These are phyloP conservation scores for Premnoplex brunnescens DNA, from an alignment of 2,797 vertebrate species.

Conservation along the genomic window DNA sequence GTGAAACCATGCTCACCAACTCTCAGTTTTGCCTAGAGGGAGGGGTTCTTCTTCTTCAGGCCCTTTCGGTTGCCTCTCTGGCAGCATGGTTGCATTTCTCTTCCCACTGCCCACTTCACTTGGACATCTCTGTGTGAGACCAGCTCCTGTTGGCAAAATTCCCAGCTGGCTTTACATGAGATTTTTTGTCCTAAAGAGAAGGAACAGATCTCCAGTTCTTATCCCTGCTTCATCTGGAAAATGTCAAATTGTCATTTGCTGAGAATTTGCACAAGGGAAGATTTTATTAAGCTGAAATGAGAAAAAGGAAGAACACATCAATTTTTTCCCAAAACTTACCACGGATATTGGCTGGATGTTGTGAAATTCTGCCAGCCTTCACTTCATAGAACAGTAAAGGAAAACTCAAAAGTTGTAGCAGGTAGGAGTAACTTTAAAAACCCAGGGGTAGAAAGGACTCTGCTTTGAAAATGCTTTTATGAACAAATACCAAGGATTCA, in stretches of 20 bases:
- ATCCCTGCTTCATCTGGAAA: neutral
- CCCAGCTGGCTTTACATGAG: neutral
- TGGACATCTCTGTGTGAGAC: neutral
- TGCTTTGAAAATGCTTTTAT: neutral
- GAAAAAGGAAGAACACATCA: neutral
- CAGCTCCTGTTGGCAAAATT: neutral
- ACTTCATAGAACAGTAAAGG: neutral
- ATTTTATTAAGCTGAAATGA: neutral
- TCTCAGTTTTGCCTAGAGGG: neutral
- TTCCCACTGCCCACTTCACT: neutral
- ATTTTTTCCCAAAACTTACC: neutral
- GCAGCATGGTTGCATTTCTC: neutral
- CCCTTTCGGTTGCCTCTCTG: neutral
- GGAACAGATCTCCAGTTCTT: neutral
- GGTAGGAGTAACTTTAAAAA: neutral
- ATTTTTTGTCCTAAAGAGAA: neutral
- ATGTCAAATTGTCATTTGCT: neutral
- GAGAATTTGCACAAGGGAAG: neutral
- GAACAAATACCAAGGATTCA: neutral
- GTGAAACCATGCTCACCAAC: neutral
- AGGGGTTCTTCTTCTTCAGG: neutral
- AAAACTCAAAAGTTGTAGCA: neutral
- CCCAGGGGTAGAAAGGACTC: neutral
- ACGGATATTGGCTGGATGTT: neutral
- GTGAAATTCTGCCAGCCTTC: conserved; percentile 1